Evolutionary conservation across 2,888 invertebrate genomes (phyloP), one percentile per base, ranked within the genome.

Genomic region (Drosophila quinaria): DNA sequence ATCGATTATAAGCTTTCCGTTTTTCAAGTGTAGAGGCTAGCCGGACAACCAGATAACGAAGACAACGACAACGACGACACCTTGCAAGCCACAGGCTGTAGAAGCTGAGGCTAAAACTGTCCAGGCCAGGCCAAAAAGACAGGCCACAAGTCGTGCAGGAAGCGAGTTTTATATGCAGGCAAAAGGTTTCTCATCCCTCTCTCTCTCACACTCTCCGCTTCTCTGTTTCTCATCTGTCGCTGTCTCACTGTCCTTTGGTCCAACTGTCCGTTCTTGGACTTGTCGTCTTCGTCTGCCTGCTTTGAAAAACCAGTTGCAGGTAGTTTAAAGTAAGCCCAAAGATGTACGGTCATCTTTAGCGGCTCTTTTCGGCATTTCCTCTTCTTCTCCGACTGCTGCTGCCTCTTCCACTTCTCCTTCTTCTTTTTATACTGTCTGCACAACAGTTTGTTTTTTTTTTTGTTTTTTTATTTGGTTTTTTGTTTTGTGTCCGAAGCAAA

Each of bases 291-390:
- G 76, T 76, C 55, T 62, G 81, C 74, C 71, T 74, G 78, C 77
- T 69, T 76, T 69, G 66, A 82, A 89, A 89, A 91, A 91, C 90
- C 90, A 91, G 90, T 91, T 91, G 87, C 91, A 91, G 91, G 90
- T 91, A 91, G 90, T 87, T 87, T 87, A 83, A 87, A 86, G 76
- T 89, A 78, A 85, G 85, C 78, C 78, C 85, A 74, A 73, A 78
- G 87, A 78, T 71, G 81, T 80, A 78, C 71, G 88, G 78, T 78
- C 77, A 79, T 78, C 77, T 84, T 85, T 87, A 70, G 82, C 77
- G 74, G 71, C 76, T 81, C 75, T 86, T 86, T 77, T 78, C 79
- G 79, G 66, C 60, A 59, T 51, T 46, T 31, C 52, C 39, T 35
- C 49, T 15, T 51, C 70, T 13, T n/a, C 37, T 25, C 44, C n/a